Percentiles rank a stretch among this genome's conserved stretches.
Evolutionary conservation across 2,888 invertebrate genomes (phyloP).

Genomic region (Euzophera pinguis): DNA sequence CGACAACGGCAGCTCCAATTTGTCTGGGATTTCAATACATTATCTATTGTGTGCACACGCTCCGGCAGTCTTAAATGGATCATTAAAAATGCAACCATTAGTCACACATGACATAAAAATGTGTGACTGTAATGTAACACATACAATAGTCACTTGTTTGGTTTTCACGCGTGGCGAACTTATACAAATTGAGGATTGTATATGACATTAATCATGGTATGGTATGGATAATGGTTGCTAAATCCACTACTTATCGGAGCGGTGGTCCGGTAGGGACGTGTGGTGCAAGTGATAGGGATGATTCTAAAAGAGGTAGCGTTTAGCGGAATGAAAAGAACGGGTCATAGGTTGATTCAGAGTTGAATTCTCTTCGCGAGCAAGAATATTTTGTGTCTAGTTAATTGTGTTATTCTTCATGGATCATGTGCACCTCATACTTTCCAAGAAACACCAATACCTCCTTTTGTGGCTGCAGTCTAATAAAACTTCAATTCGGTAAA

Average conservation of each 20-base stretch:
- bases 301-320: neutral
- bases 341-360: too few relatives aligned
- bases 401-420: too few relatives aligned
- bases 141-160: slow-evolving; percentile 26
- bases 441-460: too few relatives aligned
- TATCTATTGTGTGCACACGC: slow-evolving; percentile 3
- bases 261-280: slow-evolving; percentile 35
- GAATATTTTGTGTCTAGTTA: too few relatives aligned
- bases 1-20: slow-evolving; percentile 1
- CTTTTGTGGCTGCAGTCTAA: too few relatives aligned
- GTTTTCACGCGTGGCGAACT: slow-evolving; percentile 33
- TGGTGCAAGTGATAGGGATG: slow-evolving; percentile 24
- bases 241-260: slow-evolving; percentile 60
- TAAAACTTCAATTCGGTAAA: too few relatives aligned
- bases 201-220: slow-evolving; percentile 60
- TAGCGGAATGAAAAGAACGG: neutral
- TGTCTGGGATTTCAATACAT: slow-evolving; percentile 8
- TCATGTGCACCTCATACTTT: too few relatives aligned
- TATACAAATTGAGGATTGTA: slow-evolving; percentile 32
- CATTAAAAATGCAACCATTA: slow-evolving; percentile 13
- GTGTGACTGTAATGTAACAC: slow-evolving; percentile 10
- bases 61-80: slow-evolving; percentile 2
- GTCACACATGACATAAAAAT: slow-evolving; percentile 10
- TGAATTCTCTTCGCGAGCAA: too few relatives aligned
- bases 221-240: slow-evolving; percentile 55